These are phyloP conservation scores for Alitta virens DNA, from an alignment of 2,888 invertebrate genomes.

Conservation along the genomic window DNA sequence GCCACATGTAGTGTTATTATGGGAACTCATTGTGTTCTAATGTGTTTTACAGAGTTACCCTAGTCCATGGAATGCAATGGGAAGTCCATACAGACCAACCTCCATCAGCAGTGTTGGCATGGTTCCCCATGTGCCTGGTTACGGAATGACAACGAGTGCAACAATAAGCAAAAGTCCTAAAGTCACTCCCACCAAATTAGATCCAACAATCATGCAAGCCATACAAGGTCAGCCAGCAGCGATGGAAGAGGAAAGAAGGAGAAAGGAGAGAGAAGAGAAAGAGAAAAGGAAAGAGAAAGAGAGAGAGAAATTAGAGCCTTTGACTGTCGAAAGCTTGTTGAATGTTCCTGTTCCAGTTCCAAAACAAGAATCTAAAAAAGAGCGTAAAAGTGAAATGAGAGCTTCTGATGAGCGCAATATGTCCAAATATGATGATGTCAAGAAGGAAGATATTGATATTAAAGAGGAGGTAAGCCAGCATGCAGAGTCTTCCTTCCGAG, in stretches of 20 bases:
- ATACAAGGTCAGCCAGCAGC: not conserved
- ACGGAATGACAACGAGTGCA: not conserved
- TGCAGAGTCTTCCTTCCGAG: too few relatives aligned
- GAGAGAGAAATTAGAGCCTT: constrained; percentile 17
- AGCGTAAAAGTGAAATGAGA: too few relatives aligned
- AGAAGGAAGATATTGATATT: too few relatives aligned
- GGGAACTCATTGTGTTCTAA: too few relatives aligned
- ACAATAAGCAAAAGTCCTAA: not conserved
- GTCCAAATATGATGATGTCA: too few relatives aligned
- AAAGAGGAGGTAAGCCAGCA: too few relatives aligned
- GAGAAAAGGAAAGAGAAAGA: constrained; percentile 22
- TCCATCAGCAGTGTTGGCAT: too few relatives aligned
- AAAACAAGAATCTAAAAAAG: not conserved
- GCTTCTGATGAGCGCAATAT: too few relatives aligned
- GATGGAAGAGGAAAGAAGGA: not conserved
- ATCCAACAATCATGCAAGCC: not conserved
- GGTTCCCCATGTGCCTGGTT: not conserved
- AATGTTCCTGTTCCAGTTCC: constrained; percentile 22
- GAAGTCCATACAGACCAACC: too few relatives aligned
- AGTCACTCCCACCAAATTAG: not conserved
- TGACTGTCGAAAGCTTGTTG: constrained; percentile 27
- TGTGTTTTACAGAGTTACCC: too few relatives aligned
- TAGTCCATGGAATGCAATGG: too few relatives aligned
- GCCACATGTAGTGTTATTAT: too few relatives aligned
- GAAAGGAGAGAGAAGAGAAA: not conserved